phyloP scores from a whole-genome alignment of 2,888 invertebrate genomes.

The Drosophila koepferae region DNA sequence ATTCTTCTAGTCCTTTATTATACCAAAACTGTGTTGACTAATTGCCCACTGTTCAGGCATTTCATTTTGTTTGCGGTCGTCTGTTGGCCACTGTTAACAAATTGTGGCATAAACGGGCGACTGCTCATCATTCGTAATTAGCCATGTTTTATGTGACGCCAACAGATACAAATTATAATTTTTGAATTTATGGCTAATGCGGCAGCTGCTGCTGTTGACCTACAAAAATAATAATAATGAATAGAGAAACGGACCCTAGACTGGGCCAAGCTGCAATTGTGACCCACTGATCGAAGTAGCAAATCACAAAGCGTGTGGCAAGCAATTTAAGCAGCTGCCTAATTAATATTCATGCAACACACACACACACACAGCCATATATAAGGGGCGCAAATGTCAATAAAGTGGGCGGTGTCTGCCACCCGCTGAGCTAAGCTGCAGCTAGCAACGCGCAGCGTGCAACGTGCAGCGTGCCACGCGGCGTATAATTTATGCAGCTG shows the following conservation, averaged over 20 bases:
- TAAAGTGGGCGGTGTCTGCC: constrained; percentile 34
- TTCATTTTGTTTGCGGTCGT: constrained; percentile 2
- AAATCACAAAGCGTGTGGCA: constrained; percentile 38
- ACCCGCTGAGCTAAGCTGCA: constrained; percentile 17
- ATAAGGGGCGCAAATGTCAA: constrained; percentile 41
- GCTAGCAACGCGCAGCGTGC: constrained; percentile 40
- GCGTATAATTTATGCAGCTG: constrained; percentile 76
- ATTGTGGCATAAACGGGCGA: constrained; percentile 11
- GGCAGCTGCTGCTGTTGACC: constrained; percentile 8
- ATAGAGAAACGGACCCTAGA: constrained; percentile 31
- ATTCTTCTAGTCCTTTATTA: neutral
- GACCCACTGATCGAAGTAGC: constrained; percentile 56
- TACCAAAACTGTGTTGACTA: neutral
- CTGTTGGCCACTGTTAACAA: constrained; percentile 10
- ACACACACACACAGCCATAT: neutral
- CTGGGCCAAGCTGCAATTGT: constrained; percentile 35
- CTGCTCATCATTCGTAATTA: constrained; percentile 53
- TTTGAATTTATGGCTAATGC: constrained; percentile 64
- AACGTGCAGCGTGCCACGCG: constrained; percentile 47
- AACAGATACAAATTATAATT: constrained; percentile 15
- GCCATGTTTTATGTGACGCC: constrained; percentile 44
- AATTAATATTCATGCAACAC: constrained; percentile 52
- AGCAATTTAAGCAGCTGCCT: constrained; percentile 32
- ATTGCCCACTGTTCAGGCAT: constrained; percentile 1
- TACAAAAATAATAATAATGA: constrained; percentile 37